Evolutionary conservation across 2,113 vertebrate genomes (phyloP).

Genomic region (Lutjanus erythropterus): DNA sequence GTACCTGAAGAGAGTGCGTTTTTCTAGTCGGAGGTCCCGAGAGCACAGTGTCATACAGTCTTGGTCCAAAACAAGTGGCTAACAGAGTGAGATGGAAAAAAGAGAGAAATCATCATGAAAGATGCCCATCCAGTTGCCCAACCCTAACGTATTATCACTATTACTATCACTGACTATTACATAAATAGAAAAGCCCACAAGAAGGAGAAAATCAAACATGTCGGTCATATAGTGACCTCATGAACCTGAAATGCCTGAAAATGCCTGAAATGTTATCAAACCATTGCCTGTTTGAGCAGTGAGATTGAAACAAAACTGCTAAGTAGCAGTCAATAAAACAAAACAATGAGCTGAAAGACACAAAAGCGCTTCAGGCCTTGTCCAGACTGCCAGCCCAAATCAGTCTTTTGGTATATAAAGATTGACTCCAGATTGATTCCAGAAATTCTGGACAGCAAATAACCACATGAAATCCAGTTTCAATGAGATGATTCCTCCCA

Average conservation of each 20-base stretch:
- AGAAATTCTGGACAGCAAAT: too few relatives aligned
- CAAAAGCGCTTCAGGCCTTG: not conserved
- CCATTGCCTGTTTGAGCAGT: not conserved
- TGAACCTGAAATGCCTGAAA: too few relatives aligned
- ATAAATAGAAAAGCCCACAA: not conserved
- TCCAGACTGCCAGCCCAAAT: too few relatives aligned
- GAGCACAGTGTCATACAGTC: slow-evolving; percentile 96
- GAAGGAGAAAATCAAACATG: not conserved
- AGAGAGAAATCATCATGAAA: slow-evolving; percentile 2
- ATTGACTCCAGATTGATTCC: too few relatives aligned
- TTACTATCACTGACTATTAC: slow-evolving; percentile 9
- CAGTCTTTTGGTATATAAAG: too few relatives aligned
- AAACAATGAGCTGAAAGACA: not conserved
- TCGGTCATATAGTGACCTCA: too few relatives aligned
- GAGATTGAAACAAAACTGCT: not conserved
- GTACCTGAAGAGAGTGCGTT: slow-evolving; percentile 96
- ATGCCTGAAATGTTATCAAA: too few relatives aligned
- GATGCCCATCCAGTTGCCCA: slow-evolving; percentile 15
- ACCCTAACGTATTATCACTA: slow-evolving; percentile 12
- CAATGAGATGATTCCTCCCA: too few relatives aligned
- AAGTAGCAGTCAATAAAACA: not conserved
- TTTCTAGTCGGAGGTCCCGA: slow-evolving; percentile 94
- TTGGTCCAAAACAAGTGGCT: slow-evolving; percentile 97
- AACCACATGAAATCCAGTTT: too few relatives aligned
- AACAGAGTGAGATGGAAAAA: slow-evolving; percentile 16